Evolutionary conservation across 2,888 invertebrate species (phyloP).

Genomic region (Myopa tessellatipennis): DNA sequence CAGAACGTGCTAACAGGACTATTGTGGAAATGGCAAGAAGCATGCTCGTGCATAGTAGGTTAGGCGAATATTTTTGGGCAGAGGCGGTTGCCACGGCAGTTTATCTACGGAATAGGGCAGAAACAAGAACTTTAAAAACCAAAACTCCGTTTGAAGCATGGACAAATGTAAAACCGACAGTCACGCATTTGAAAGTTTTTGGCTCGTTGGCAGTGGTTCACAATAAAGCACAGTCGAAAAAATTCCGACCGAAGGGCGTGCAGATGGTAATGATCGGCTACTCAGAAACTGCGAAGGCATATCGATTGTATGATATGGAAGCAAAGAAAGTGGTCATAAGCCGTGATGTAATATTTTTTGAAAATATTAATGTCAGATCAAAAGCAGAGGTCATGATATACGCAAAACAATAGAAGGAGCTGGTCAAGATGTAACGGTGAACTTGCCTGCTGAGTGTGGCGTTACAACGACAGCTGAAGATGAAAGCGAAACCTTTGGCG

Average conservation of each 20-base stretch:
- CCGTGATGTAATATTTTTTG: slow-evolving; percentile 32
- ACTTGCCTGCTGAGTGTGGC: no score
- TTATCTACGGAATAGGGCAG: slow-evolving; percentile 41
- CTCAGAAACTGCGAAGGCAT: slow-evolving; percentile 38
- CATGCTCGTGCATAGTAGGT: slow-evolving; percentile 49
- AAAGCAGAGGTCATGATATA: neutral
- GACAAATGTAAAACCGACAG: slow-evolving; percentile 34
- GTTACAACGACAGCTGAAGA: neutral
- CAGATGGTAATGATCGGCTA: slow-evolving; percentile 42
- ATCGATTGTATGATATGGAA: slow-evolving; percentile 36
- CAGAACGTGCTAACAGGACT: slow-evolving; percentile 45
- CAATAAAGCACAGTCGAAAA: slow-evolving; percentile 39
- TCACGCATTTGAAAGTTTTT: slow-evolving; percentile 39
- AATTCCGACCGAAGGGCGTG: slow-evolving; percentile 44
- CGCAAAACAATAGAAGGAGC: neutral
- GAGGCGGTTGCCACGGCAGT: slow-evolving; percentile 41
- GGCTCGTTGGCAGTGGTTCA: slow-evolving; percentile 43
- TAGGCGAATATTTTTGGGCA: slow-evolving; percentile 51
- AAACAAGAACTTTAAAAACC: slow-evolving; percentile 29
- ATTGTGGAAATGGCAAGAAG: slow-evolving; percentile 52
- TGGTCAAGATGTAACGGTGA: neutral
- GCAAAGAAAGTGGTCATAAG: slow-evolving; percentile 28
- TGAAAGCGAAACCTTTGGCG: neutral
- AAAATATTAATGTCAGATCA: neutral
- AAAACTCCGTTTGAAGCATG: slow-evolving; percentile 42